Evolutionary conservation across 2,888 invertebrate genomes (phyloP).

Genomic region (Lasioglossum zephyrum): DNA sequence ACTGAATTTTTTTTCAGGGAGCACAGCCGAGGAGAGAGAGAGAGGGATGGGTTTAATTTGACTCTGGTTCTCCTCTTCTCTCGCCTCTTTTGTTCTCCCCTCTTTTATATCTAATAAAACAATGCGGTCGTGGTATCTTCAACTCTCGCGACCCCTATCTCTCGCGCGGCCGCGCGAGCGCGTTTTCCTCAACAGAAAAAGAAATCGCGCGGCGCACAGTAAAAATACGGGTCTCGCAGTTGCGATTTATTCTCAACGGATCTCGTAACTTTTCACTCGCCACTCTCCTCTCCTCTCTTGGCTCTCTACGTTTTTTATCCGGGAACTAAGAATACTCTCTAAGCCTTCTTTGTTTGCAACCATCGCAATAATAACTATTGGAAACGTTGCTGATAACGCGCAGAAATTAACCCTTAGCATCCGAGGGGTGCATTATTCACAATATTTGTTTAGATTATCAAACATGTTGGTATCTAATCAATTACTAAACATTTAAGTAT

Average conservation of each 20-base stretch:
- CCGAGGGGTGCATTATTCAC: no score
- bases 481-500: no score
- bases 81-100: background rate
- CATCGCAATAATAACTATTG: background rate
- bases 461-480: no score
- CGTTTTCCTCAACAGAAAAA: background rate
- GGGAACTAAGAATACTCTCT: constrained; percentile 48
- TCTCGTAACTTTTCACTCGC: constrained; percentile 41
- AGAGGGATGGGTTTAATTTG: background rate
- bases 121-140: constrained; percentile 15
- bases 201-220: constrained; percentile 24
- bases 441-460: no score
- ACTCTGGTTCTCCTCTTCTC: background rate
- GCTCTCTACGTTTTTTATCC: constrained; percentile 34
- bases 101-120: constrained; percentile 17
- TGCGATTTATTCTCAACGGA: constrained; percentile 55
- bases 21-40: background rate
- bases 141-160: constrained; percentile 4
- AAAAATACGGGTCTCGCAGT: constrained; percentile 42
- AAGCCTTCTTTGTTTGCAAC: constrained; percentile 45
- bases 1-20: background rate
- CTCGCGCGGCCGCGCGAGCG: background rate
- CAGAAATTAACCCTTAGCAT: no score
- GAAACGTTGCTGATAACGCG: background rate
- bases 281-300: background rate